Evolutionary conservation across 2,888 invertebrate species (phyloP), one percentile per base, ranked within the genome.

Genomic region (Schizotus pectinicornis): DNA sequence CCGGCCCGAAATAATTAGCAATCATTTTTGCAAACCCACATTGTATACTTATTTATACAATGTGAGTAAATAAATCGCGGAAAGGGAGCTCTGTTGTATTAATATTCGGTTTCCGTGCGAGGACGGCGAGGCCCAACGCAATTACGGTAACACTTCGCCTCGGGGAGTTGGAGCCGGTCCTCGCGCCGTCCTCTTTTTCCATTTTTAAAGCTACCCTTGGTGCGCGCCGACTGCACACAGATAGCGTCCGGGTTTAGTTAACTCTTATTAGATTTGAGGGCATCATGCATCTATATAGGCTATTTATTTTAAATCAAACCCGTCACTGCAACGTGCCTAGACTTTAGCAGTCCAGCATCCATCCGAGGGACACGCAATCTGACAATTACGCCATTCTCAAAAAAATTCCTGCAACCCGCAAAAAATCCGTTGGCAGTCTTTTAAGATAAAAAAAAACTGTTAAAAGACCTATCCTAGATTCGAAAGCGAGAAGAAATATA

Each of bases 301-400:
- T 65, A 63, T 65, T 68, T 67, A 68, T 65, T 68, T 67, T 59
- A 58, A 58, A 58, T 58, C 53, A 53, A 43, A 54, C 53, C 43
- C 53, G 37, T 43, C 77, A 74, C 74, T 77, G 73, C 72, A 75
- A 76, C 75, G 76, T 53, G 53, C 38, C 14, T 9, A 36, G 51
- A 51, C 42, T 51, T 39, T 31, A n/a, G n/a, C n/a, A n/a, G n/a
- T n/a, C 22, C 22, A 22, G 3, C 3, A 22, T 3, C 22, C 3
- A 5, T n/a, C n/a, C 22, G 22, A 22, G 22, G 22, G 22, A 5
- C 2, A 22, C 22, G 22, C 5, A 22, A 22, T 22, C 22, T 22
- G 22, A 22, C 5, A 22, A 22, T 22, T 22, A 22, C 22, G 3
- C 22, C 3, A 22, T 22, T 22, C 22, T 5, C 22, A 22, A 22